Conservation (phyloP, 2,797 vertebrate species). For the Acanthornis magna region DNA sequence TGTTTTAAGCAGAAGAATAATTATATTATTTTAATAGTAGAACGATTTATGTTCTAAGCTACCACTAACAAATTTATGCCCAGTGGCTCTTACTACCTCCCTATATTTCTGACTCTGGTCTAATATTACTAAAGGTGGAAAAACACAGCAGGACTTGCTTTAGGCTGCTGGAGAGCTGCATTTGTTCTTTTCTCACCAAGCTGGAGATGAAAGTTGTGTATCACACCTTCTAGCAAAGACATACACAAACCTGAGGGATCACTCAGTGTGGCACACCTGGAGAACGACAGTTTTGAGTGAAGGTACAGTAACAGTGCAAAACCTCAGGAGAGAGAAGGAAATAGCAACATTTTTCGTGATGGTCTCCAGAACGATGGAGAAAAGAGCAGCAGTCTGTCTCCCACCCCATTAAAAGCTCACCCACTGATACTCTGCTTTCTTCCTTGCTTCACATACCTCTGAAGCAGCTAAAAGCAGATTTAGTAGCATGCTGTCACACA, state of each 20-base stretch:
- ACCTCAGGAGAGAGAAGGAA: slow-evolving; percentile 34
- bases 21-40: no score
- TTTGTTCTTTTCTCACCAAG: not conserved
- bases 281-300: not conserved
- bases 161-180: not conserved
- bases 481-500: slow-evolving; percentile 52
- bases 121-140: not conserved
- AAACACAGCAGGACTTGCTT: not conserved
- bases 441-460: slow-evolving; percentile 64
- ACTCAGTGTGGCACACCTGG: not conserved
- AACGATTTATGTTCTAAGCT: not conserved
- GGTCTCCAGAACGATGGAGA: slow-evolving; percentile 69
- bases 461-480: slow-evolving; percentile 66
- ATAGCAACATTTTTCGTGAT: slow-evolving; percentile 65
- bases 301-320: slow-evolving; percentile 1
- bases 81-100: not conserved
- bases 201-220: not conserved
- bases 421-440: slow-evolving; percentile 71
- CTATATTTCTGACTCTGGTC: not conserved
- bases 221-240: not conserved
- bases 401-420: slow-evolving; percentile 74
- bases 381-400: slow-evolving; percentile 70
- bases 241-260: not conserved
- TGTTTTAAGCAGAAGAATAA: not conserved
- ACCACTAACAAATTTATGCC: not conserved